Percentiles rank a stretch among this genome's conserved stretches.
phyloP scores from a whole-genome alignment of 2,888 invertebrate species.

The Leptinotarsa peninsularis region DNA sequence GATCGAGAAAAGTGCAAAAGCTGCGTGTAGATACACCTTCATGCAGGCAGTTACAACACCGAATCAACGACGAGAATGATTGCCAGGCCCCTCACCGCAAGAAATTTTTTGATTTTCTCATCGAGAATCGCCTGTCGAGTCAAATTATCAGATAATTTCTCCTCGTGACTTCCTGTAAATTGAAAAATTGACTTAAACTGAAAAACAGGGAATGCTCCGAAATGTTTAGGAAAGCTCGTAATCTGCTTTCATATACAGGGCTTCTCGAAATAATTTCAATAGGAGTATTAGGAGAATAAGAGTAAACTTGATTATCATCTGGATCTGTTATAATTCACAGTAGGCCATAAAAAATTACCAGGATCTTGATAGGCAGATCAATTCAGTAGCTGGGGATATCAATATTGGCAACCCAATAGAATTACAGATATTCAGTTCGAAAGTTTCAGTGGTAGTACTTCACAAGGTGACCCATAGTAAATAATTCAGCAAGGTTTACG shows the following conservation, averaged over 20 bases:
- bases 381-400: no score
- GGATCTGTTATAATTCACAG: no score
- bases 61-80: constrained; percentile 24
- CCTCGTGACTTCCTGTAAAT: constrained; percentile 67
- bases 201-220: constrained; percentile 18
- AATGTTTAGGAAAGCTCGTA: background rate
- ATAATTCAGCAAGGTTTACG: no score
- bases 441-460: no score
- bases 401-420: no score
- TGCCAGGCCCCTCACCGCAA: constrained; percentile 78
- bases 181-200: constrained; percentile 44
- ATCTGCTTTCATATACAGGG: background rate
- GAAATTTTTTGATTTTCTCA: constrained; percentile 93
- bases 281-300: background rate
- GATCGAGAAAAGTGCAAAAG: constrained; percentile 60
- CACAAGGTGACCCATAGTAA: no score
- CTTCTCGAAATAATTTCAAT: background rate
- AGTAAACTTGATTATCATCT: no score
- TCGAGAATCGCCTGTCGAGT: constrained; percentile 90
- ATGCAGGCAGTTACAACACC: constrained; percentile 52
- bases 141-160: constrained; percentile 79
- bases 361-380: no score
- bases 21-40: constrained; percentile 63
- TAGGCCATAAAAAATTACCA: no score
- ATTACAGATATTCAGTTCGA: no score